phyloP scores from a whole-genome alignment of 2,888 invertebrate genomes.

The Hydropsyche betteni region DNA sequence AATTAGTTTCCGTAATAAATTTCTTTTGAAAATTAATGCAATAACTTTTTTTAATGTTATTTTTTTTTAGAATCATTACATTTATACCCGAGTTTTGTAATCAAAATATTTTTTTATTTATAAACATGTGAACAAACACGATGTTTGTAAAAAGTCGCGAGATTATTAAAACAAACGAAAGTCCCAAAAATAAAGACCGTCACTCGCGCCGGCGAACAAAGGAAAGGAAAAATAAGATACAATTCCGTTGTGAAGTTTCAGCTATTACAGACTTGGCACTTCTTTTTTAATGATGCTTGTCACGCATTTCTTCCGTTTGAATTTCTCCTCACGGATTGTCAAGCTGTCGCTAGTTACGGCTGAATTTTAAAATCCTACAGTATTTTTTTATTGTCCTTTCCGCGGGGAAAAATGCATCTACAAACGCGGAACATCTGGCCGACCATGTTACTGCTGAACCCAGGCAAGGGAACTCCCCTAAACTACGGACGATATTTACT shows the following conservation, averaged over 20 bases:
- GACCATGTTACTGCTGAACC: background rate
- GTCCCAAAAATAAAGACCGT: conserved; percentile 1
- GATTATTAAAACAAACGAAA: no score
- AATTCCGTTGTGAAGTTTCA: conserved; percentile 15
- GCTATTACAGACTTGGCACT: conserved; percentile 26
- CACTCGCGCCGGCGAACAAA: background rate
- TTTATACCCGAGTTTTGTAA: no score
- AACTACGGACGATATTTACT: conserved; percentile 17
- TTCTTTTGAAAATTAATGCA: no score
- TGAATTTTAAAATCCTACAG: conserved; percentile 37
- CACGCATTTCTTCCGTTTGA: conserved; percentile 40
- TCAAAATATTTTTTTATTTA: no score
- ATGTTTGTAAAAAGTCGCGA: no score
- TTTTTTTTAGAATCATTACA: no score
- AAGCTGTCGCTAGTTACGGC: conserved; percentile 44
- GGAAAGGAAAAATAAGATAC: conserved; percentile 4
- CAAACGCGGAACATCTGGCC: conserved; percentile 21
- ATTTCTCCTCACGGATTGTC: conserved; percentile 44
- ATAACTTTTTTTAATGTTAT: no score
- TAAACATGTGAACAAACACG: no score
- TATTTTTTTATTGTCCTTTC: conserved; percentile 39
- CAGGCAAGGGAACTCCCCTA: background rate
- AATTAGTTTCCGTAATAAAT: no score
- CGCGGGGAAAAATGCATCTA: conserved; percentile 23
- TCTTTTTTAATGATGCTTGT: conserved; percentile 45